Conservation (phyloP, 2,113 vertebrate genomes). For the Haemorhous mexicanus region DNA sequence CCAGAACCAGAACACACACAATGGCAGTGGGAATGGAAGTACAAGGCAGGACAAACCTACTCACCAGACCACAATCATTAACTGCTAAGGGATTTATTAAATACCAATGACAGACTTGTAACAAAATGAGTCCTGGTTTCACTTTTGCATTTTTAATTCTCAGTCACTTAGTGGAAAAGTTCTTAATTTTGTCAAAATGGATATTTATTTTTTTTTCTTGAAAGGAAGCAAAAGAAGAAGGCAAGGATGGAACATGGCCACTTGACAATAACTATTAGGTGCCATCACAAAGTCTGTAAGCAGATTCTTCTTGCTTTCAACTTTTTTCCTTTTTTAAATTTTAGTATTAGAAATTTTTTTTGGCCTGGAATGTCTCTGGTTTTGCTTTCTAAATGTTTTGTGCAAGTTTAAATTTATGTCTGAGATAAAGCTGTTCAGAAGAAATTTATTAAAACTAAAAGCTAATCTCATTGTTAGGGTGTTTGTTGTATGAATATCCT, state of each 20-base stretch:
- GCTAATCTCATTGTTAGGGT: neutral
- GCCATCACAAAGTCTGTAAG: neutral
- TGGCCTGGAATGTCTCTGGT: neutral
- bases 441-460: neutral
- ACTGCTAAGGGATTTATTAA: slow-evolving; percentile 74
- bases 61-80: slow-evolving; percentile 81
- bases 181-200: slow-evolving; percentile 64
- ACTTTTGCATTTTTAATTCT: slow-evolving; percentile 34
- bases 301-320: neutral
- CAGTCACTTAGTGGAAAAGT: neutral
- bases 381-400: neutral
- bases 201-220: slow-evolving; percentile 75
- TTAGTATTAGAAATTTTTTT: neutral
- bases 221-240: neutral
- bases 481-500: neutral
- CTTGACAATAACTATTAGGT: neutral
- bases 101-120: slow-evolving; percentile 73
- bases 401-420: neutral
- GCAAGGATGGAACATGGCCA: neutral
- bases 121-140: slow-evolving; percentile 64
- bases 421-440: neutral
- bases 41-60: slow-evolving; percentile 29
- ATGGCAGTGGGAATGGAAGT: neutral
- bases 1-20: neutral
- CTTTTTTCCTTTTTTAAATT: neutral